Percentiles rank a stretch among this genome's conserved stretches.
Conservation (phyloP, 2,797 vertebrate genomes). For the Halcyon leucocephala region DNA sequence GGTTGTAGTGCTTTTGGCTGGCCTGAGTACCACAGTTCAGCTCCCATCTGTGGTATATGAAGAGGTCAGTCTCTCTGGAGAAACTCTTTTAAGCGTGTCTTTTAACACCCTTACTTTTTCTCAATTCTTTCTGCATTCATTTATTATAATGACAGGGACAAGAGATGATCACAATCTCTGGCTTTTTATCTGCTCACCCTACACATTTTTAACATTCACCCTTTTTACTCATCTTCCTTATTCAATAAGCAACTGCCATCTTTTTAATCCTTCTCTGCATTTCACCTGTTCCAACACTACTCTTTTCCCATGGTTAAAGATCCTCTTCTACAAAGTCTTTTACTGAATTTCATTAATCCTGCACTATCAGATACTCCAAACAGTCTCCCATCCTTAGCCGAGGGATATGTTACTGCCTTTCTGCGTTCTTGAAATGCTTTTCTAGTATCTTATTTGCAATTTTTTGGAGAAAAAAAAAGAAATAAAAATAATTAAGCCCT, state of each 20-base stretch:
- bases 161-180: background rate
- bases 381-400: background rate
- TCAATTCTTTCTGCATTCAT: background rate
- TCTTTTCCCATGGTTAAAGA: background rate
- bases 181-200: background rate
- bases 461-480: background rate
- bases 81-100: background rate
- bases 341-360: background rate
- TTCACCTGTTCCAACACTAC: background rate
- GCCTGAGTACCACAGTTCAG: background rate
- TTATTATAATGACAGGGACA: background rate
- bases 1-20: background rate
- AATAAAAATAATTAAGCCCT: background rate
- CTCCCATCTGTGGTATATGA: background rate
- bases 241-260: background rate
- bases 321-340: background rate
- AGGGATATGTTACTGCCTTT: background rate
- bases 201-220: background rate
- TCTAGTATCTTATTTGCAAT: background rate
- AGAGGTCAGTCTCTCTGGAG: background rate
- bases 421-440: background rate
- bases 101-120: background rate
- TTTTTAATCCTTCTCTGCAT: background rate
- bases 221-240: background rate
- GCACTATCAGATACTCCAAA: background rate